A percentile compares a stretch with the other conserved stretches of the same genome.
phyloP scores from a whole-genome alignment of 2,797 vertebrate genomes.

The Macrochelys suwanniensis region DNA sequence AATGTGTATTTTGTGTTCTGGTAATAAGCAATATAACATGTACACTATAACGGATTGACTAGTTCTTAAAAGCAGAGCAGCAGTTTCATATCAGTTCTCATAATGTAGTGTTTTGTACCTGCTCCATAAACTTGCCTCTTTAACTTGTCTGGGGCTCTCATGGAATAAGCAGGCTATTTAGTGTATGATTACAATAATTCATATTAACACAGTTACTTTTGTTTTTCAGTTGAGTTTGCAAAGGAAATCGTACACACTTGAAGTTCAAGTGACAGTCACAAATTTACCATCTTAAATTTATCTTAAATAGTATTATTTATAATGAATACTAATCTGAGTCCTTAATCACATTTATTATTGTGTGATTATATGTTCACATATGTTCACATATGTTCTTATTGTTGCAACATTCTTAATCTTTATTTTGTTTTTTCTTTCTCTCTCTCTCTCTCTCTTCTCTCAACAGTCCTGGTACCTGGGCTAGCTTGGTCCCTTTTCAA shows the following conservation, averaged over 20 bases:
- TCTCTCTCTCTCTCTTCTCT: slow-evolving; percentile 31
- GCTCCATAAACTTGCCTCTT: background rate
- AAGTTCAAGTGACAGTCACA: background rate
- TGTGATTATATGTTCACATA: too few species aligned
- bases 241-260: slow-evolving; percentile 7
- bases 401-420: slow-evolving; percentile 61
- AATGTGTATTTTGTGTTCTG: background rate
- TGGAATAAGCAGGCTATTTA: slow-evolving; percentile 21
- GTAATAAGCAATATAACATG: background rate
- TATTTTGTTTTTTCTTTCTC: slow-evolving; percentile 70
- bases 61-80: background rate
- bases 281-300: background rate
- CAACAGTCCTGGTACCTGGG: slow-evolving; percentile 99
- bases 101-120: background rate
- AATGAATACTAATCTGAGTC: slow-evolving; percentile 25
- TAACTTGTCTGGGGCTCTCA: background rate
- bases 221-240: slow-evolving; percentile 20
- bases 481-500: slow-evolving; percentile 99
- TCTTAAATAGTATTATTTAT: background rate
- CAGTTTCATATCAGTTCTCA: background rate
- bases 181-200: background rate
- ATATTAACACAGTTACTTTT: background rate
- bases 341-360: slow-evolving; percentile 34
- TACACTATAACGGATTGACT: background rate
- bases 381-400: slow-evolving; percentile 5